phyloP scores from a whole-genome alignment of 2,888 invertebrate genomes.

The Hedychridium roseum region DNA sequence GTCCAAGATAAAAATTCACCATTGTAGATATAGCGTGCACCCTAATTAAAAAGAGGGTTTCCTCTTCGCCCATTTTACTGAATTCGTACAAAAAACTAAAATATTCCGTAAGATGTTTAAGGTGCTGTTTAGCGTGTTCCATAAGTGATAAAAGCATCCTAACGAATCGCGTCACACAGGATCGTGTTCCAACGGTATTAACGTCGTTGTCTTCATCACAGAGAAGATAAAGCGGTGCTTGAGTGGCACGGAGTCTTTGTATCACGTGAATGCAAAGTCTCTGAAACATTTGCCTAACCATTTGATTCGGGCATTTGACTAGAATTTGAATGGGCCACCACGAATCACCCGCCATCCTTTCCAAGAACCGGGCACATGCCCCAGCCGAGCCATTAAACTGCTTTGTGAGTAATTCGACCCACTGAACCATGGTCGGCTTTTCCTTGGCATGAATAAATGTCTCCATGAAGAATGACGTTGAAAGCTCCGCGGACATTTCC shows the following conservation, averaged over 20 bases:
- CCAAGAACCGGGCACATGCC: constrained; percentile 90
- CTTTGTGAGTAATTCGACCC: constrained; percentile 94
- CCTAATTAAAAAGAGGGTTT: constrained; percentile 85
- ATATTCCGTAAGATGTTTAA: constrained; percentile 90
- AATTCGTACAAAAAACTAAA: constrained; percentile 92
- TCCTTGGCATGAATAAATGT: constrained; percentile 97
- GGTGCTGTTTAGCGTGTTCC: constrained; percentile 87
- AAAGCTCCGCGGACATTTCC: constrained; percentile 85
- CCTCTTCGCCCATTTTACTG: constrained; percentile 94
- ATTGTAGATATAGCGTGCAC: constrained; percentile 89
- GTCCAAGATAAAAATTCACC: constrained; percentile 91
- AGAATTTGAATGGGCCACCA: constrained; percentile 96
- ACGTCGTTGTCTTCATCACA: constrained; percentile 68
- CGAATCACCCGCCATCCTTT: constrained; percentile 91
- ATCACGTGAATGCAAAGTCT: constrained; percentile 94
- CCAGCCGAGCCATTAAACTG: constrained; percentile 92
- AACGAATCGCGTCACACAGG: constrained; percentile 92
- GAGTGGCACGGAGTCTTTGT: constrained; percentile 78
- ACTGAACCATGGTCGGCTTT: constrained; percentile 96
- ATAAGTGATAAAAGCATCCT: constrained; percentile 86
- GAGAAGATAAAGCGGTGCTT: constrained; percentile 73
- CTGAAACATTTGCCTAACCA: constrained; percentile 97
- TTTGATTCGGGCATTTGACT: constrained; percentile 95
- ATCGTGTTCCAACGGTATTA: constrained; percentile 73
- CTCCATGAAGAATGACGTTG: constrained; percentile 94